Conservation (phyloP, 2,797 vertebrate genomes). For the Myotis vivesi region DNA sequence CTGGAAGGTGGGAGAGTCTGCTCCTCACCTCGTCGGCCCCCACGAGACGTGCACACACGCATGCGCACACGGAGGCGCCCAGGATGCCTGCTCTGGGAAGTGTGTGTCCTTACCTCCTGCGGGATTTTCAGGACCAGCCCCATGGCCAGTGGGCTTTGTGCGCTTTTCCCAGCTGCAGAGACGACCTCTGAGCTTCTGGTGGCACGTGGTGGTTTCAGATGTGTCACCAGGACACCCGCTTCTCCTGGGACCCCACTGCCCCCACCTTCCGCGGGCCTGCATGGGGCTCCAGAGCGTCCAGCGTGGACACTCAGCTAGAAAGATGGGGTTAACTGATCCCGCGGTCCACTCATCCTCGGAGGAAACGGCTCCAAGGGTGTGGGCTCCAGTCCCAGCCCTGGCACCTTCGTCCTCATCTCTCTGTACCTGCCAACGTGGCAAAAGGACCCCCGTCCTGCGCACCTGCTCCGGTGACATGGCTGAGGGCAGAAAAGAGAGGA, state of each 20-base stretch:
- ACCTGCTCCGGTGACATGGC: background rate
- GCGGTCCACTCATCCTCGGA: accelerated
- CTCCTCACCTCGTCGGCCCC: accelerated
- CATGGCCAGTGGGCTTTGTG: background rate
- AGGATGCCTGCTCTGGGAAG: background rate
- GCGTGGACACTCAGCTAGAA: accelerated
- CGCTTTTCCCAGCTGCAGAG: background rate
- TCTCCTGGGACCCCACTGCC: background rate
- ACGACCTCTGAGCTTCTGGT: background rate
- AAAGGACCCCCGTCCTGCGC: background rate
- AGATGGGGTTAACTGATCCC: no score
- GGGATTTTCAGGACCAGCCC: background rate
- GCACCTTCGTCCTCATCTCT: background rate
- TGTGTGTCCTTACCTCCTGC: background rate
- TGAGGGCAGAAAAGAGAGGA: background rate
- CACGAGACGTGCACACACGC: accelerated
- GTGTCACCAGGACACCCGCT: background rate
- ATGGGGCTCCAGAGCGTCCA: no score
- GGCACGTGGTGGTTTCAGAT: background rate
- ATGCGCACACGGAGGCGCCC: accelerated
- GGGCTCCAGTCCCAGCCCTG: background rate
- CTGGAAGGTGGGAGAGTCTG: background rate
- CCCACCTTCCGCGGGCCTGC: background rate
- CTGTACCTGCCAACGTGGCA: background rate
- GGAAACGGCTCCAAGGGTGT: background rate